These are phyloP conservation scores for Lasioglossum baleicum DNA, from an alignment of 1,140 invertebrate species.

Conservation along the genomic window DNA sequence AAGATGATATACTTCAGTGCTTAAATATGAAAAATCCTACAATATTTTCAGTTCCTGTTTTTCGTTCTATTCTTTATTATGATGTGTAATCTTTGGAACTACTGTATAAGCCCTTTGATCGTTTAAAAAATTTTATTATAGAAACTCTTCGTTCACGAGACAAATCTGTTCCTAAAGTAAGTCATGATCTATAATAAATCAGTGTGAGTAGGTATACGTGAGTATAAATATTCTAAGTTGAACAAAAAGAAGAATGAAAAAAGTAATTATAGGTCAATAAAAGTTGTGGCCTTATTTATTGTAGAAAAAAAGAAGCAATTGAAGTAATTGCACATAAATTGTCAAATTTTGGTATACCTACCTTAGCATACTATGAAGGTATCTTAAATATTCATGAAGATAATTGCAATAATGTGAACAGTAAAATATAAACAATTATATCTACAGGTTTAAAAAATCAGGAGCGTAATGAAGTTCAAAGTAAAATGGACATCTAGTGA, in stretches of 20 bases:
- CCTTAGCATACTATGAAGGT: constrained; percentile 88
- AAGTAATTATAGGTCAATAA: constrained; percentile 81
- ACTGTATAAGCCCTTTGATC: constrained; percentile 71
- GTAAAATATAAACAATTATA: constrained; percentile 25
- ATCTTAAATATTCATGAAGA: no score
- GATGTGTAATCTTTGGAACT: constrained; percentile 83
- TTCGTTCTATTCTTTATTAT: constrained; percentile 91
- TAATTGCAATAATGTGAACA: no score
- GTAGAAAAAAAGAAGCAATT: constrained; percentile 91
- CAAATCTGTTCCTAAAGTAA: constrained; percentile 77
- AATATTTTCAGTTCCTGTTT: constrained; percentile 86
- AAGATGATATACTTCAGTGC: constrained; percentile 84
- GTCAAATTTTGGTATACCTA: constrained; percentile 82
- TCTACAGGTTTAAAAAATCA: constrained; percentile 82
- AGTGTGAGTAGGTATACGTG: no score
- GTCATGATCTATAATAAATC: no score
- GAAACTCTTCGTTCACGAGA: constrained; percentile 78
- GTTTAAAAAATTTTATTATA: constrained; percentile 75
- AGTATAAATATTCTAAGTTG: not conserved
- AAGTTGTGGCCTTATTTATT: constrained; percentile 93
- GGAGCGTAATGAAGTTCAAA: constrained; percentile 85
- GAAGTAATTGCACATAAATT: constrained; percentile 86
- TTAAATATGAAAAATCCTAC: constrained; percentile 83
- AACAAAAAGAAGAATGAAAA: constrained; percentile 34
- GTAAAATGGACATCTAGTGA: constrained; percentile 90